Base-by-base conservation (phyloP, 2,113 vertebrate genomes). In the Aspiorhynchus laticeps region DNA sequence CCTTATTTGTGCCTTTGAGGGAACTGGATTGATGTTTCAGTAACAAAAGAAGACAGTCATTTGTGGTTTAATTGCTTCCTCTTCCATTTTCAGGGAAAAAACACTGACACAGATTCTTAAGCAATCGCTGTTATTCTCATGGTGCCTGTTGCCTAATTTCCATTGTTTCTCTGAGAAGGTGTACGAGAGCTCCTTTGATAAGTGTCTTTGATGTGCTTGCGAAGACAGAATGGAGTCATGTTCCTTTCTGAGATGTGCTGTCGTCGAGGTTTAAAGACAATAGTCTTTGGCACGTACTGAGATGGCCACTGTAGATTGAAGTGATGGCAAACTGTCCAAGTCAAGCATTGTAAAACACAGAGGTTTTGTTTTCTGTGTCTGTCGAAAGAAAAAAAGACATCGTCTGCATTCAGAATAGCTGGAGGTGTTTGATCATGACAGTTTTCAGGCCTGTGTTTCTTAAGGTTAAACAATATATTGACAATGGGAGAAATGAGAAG, bases 131-230 rank as follows among this genome's bases (percentile, higher is more conserved):
- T 63, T 63, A 88, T 80, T 78, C 61, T 75, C 46, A 80, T 33
- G 41, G 53, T 53, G 88, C 67, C n/a, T 69, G 65, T 82, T 63
- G 61, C 65, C 19, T 86, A 8, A 83, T 80, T 89, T 86, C 36
- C 86, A 48, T 80, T 80, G 41, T 84, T 85, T 85, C 83, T 85
- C 61, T 17, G 33, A 81, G 59, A 75, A 79, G 51, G 33, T 82
- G 59, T 36, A 74, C 24, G 15, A 82, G 28, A 26, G 79, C 17
- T 81, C 38, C 59, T 90, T 83, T 89, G 86, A 84, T 87, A 87
- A 75, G 84, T 80, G 88, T 83, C 87, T 88, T 83, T 89, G 86
- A 84, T 86, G 75, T 83, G 80, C 74, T 48, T 77, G 69, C 78
- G 85, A 65, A 56, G 56, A 73, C 43, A 88, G 75, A 87, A 76